Conservation (phyloP, 2,113 vertebrate species). For the Merops nubicus region DNA sequence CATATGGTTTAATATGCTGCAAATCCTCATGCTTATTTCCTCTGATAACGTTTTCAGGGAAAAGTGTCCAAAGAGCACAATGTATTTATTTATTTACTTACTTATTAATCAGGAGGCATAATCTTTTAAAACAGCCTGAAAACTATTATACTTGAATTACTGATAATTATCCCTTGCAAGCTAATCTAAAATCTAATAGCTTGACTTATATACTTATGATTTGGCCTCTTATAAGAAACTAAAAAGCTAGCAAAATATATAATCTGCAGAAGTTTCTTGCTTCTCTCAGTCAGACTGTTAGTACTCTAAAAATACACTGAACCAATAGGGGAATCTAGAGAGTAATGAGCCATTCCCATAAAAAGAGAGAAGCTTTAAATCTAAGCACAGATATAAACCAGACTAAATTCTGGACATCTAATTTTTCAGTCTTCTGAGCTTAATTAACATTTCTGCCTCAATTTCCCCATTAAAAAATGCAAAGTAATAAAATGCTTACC, state of each 20-base stretch:
- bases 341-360: not conserved
- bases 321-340: not conserved
- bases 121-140: not conserved
- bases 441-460: constrained; percentile 56
- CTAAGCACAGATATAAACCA: not conserved
- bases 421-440: constrained; percentile 33
- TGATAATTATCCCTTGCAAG: not conserved
- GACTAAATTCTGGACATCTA: not conserved
- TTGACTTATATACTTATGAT: not conserved
- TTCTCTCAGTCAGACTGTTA: not conserved
- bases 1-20: not conserved
- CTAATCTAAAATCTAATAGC: not conserved
- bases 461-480: constrained; percentile 51
- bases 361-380: not conserved
- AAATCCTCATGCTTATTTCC: not conserved
- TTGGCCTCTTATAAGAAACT: not conserved
- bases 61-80: not conserved
- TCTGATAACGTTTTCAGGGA: not conserved
- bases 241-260: not conserved
- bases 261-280: not conserved
- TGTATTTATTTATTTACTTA: not conserved
- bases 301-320: not conserved
- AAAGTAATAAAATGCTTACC: constrained; percentile 58
- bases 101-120: not conserved
- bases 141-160: not conserved